Base-by-base conservation (phyloP, 2,113 vertebrate species). In the Eira barbara region DNA sequence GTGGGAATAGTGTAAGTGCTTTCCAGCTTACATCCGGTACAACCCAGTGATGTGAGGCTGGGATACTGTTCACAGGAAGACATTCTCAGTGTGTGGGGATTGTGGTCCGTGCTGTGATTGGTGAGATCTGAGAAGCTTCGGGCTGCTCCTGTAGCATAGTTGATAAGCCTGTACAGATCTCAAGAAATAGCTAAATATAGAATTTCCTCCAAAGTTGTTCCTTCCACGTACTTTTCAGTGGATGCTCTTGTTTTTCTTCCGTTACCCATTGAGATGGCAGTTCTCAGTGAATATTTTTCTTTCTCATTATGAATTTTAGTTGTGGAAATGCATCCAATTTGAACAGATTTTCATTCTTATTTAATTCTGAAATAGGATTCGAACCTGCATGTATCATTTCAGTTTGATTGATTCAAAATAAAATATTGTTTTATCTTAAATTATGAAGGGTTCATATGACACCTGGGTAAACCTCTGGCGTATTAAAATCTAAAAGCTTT, bases 351-450 rank as follows among this genome's bases (percentile, higher is more conserved):
- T 23, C 47, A 4, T 88, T 89, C 34, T 36, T 71, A 63, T 20
- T 45, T 47, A 78, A 20, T 89, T 94, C 69, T 94, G 63, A 95
- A 95, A 74, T 47, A 55, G 52, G 21, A 73, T n/a, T 61, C 69
- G 25, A 55, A 34, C 47, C 71, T 94, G 10, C 52, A 15, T 73
- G 39, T 3, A 45, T 91, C 9, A 29, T 81, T 97, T 95, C 55
- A 15, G 39, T 63, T 95, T 94, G 7, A 79, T 84, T 18, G 9
- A 52, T 73, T 93, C 10, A 91, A 88, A 95, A 81, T 74, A 92
- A 80, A 89, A 76, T 65, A 69, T 6, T 91, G 4, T 59, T 47
- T 94, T 95, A 74, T 84, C 42, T 93, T 92, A 49, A 96, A 94
- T 89, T 85, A 18, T 8, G 39, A 88, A 69, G 7, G 17, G 3